Evolutionary conservation across 2,888 invertebrate species (phyloP), one percentile per base, ranked within the genome.

Genomic region (Timandra comae): DNA sequence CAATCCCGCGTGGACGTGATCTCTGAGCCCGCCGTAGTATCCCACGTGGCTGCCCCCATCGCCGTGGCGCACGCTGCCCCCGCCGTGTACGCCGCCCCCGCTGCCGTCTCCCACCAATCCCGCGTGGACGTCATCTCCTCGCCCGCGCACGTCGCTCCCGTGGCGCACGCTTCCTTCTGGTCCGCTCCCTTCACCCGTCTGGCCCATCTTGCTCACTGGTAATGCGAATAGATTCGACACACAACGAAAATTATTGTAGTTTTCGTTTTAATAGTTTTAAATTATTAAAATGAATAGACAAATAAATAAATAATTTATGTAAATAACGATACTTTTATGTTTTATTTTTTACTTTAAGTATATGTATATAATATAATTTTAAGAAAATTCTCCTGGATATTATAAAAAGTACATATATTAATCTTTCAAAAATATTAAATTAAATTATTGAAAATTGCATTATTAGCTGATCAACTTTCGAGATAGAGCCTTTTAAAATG

Each of bases 21-120:
- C 41, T 54, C 13, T 74, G 70, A 72, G 49, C 60, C 72, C 29
- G 60, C 66, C 23, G 41, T 54, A 13, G 10, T 43, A 12, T 42
- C 53, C 6, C 50, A 56, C 36, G 45, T 55, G 57, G 43, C 43
- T 28, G 50, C 56, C 33, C 70, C 57, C 29, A 59, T 51, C 37
- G 54, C 56, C 10, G 39, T 61, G 19, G 75, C 77, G 27, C 70
- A 34, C 5, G 35, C 38, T 5, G 33, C 30, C 3, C 41, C 43
- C 13, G 39, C 41, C 13, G 39, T 39, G 2, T 25, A 29, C 7
- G 27, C 37, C 11, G 72, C 39, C 28, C 44, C 44, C 7, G 56
- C 81, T 20, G 67, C 67, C 12, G 79, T 85, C 1, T 79, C 78
- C 6, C 76, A 74, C 45, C 82, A 86, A 49, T 80, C 85, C 41